These are phyloP conservation scores for Chymomyza procnemis DNA, from an alignment of 2,888 invertebrate genomes.

Conservation along the genomic window DNA sequence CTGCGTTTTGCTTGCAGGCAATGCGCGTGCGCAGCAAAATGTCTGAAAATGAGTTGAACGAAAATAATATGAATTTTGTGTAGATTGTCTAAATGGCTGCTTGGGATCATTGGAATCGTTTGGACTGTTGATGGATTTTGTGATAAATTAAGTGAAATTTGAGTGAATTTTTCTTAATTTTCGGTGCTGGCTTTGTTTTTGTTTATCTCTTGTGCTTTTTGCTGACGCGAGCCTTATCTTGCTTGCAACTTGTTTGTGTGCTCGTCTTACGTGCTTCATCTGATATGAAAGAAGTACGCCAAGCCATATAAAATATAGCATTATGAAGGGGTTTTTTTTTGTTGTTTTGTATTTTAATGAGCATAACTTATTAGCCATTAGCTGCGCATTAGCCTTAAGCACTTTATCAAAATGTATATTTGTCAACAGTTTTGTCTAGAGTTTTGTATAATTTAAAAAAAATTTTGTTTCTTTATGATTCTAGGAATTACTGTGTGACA, in stretches of 20 bases:
- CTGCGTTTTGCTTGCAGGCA: background rate
- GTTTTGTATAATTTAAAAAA: background rate
- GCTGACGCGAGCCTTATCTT: background rate
- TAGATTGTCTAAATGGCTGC: background rate
- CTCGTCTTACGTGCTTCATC: background rate
- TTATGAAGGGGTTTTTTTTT: background rate
- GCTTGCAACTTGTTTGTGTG: too few relatives aligned
- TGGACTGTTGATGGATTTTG: slow-evolving; percentile 43
- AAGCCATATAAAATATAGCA: background rate
- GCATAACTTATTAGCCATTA: background rate
- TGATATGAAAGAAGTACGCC: background rate
- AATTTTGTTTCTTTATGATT: background rate
- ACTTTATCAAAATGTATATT: background rate
- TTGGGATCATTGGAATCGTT: background rate
- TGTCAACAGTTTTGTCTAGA: background rate
- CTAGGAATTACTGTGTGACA: background rate
- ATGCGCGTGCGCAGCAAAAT: background rate
- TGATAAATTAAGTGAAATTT: slow-evolving; percentile 59
- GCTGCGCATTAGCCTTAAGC: background rate
- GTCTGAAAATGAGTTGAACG: background rate
- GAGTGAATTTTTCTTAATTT: slow-evolving; percentile 39
- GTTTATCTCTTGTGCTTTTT: background rate
- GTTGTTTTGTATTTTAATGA: background rate
- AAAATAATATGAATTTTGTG: background rate
- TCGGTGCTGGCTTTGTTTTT: too few relatives aligned